Percentiles rank a stretch among this genome's conserved stretches.
phyloP scores from a whole-genome alignment of 2,797 vertebrate genomes.

The Falco peregrinus region DNA sequence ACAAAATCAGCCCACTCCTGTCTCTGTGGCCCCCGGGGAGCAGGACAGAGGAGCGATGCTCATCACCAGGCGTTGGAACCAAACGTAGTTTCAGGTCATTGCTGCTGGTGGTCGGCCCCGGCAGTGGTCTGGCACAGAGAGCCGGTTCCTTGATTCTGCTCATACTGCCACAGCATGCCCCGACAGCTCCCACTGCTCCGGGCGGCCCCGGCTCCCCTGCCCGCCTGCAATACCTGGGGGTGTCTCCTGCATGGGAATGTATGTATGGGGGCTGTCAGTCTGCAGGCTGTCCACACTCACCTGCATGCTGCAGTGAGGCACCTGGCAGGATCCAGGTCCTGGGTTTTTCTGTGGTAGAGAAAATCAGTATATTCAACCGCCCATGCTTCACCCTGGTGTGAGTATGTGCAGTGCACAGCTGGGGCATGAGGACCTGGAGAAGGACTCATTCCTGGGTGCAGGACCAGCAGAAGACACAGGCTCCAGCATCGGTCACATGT shows the following conservation, averaged over 20 bases:
- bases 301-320: not conserved
- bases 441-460: not conserved
- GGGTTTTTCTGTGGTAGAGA: not conserved
- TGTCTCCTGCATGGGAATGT: not conserved
- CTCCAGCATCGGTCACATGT: rapidly evolving
- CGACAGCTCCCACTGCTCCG: rapidly evolving
- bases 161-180: rapidly evolving
- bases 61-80: not conserved
- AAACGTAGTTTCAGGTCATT: not conserved
- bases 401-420: not conserved
- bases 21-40: rapidly evolving
- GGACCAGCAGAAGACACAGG: not conserved
- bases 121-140: rapidly evolving
- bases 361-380: rapidly evolving
- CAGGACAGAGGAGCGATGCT: not conserved
- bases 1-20: not conserved
- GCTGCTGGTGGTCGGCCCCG: rapidly evolving
- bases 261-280: rapidly evolving
- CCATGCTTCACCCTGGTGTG: rapidly evolving
- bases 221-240: not conserved
- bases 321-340: not conserved
- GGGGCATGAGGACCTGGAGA: not conserved
- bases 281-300: rapidly evolving
- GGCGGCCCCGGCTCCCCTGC: rapidly evolving
- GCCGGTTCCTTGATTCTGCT: rapidly evolving